Base-by-base conservation (phyloP, 2,113 vertebrate genomes). In the Sitta europaea region DNA sequence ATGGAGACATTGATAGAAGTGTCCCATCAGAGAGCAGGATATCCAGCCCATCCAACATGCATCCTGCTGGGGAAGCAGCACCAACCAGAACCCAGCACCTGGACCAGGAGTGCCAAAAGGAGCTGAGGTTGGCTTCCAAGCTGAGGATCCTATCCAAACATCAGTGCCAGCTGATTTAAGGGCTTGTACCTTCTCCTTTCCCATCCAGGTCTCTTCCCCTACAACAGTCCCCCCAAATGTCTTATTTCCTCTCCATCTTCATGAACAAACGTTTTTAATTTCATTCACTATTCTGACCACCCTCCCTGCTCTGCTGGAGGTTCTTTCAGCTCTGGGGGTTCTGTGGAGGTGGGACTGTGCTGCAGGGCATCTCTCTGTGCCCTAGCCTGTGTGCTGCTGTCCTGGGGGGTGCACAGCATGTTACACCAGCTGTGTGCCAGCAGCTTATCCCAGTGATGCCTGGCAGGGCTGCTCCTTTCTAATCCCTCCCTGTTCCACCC, bases 221-320 rank as follows among this genome's bases (percentile, higher is more conserved):
- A 5, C 22, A 33, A 4, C n/a, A 63, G 17, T 27, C 11, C 5
- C 31, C 43, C 31, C 27, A 77, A 17, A 59, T 8, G 14, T 28
- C 54, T 35, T 31, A 11, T 53, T 80, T 51, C n/a, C 62, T 57
- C 57, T 15, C 28, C 2, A 1, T 10, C 29, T n/a, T 55, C 36
- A 11, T 50, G n/a, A 78, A 33, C 10, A 50, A 73, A 13, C 20
- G 13, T 3, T 58, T 82, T 31, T 29, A 38, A n/a, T 85, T 50
- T 48, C 1, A 0, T 62, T 58, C 15, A 1, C 10, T 6, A 0
- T 35, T 22, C 25, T 40, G 10, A 6, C 24, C 43, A 79, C 50
- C 20, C 17, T 55, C 8, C 33, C 55, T n/a, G 10, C 36, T 36
- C 23, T 72, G 42, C 35, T 25, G 38, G 86, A 73, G 45, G 38